Evolutionary conservation across 1,140 invertebrate genomes (phyloP).

Genomic region (Conus ventricosus): DNA sequence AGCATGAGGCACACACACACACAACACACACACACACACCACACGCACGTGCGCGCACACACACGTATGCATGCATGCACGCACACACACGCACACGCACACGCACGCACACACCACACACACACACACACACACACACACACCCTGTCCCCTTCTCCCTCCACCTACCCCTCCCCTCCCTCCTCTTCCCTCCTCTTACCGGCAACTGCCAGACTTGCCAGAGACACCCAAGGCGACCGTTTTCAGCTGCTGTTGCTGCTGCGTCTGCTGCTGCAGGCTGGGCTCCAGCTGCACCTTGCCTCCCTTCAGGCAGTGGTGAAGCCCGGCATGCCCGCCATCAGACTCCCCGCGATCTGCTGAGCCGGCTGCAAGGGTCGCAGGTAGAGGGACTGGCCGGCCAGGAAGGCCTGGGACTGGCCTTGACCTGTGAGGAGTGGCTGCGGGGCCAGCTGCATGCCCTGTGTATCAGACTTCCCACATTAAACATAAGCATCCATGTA

Average conservation of each 20-base stretch:
- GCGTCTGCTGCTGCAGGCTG: slow-evolving; percentile 24
- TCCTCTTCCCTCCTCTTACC: background rate
- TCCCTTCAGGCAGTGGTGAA: slow-evolving; percentile 40
- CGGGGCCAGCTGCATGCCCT: slow-evolving; percentile 55
- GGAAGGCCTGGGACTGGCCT: slow-evolving; percentile 64
- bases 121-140: background rate
- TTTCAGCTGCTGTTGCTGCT: slow-evolving; percentile 4
- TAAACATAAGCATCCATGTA: background rate
- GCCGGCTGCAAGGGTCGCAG: slow-evolving; percentile 56
- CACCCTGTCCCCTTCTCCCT: background rate
- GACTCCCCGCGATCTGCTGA: slow-evolving; percentile 48
- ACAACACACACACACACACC: slow-evolving; percentile 21
- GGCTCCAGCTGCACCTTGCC: slow-evolving; percentile 42
- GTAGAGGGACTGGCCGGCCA: slow-evolving; percentile 63
- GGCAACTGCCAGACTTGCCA: background rate
- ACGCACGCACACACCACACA: slow-evolving; percentile 16
- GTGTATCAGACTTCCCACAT: background rate
- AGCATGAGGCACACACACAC: background rate
- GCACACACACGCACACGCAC: slow-evolving; percentile 18
- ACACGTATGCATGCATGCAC: slow-evolving; percentile 7
- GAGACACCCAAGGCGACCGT: slow-evolving; percentile 3
- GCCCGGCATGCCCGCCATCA: slow-evolving; percentile 42
- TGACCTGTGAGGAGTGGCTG: slow-evolving; percentile 57
- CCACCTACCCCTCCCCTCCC: background rate
- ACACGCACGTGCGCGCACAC: slow-evolving; percentile 18